Conservation (phyloP, 2,888 invertebrate species). For the Drosophila atripex region DNA sequence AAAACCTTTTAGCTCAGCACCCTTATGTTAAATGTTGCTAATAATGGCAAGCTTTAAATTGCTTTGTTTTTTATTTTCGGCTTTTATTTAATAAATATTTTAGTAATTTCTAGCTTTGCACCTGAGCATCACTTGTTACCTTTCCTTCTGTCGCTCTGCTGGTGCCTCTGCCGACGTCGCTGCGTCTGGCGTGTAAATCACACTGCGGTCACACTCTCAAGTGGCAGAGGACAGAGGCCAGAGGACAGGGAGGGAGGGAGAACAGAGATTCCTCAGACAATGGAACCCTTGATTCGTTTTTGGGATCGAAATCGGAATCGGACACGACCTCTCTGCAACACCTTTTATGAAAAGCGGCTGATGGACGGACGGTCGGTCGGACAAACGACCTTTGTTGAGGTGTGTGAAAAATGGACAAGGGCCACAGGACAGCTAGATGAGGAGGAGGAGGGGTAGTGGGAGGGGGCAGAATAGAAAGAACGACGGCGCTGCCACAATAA, state of each 20-base stretch:
- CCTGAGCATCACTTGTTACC: conserved; percentile 7
- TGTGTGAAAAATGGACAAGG: conserved; percentile 62
- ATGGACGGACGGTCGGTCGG: conserved; percentile 13
- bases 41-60: no score
- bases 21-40: no score
- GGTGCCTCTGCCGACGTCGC: conserved; percentile 51
- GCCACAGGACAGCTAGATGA: conserved; percentile 11
- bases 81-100: no score
- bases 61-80: no score
- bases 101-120: background rate
- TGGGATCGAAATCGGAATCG: conserved; percentile 51
- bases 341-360: conserved; percentile 53
- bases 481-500: conserved; percentile 68
- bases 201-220: conserved; percentile 80
- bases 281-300: conserved; percentile 61
- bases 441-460: conserved; percentile 9
- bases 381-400: conserved; percentile 71
- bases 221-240: conserved; percentile 50
- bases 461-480: conserved; percentile 20
- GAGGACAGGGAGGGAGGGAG: conserved; percentile 6
- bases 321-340: conserved; percentile 55
- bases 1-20: no score
- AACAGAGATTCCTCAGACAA: conserved; percentile 66
- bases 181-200: conserved; percentile 72
- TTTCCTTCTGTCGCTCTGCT: conserved; percentile 26